phyloP scores from a whole-genome alignment of 2,888 invertebrate species.

The Pollenia amentaria region DNA sequence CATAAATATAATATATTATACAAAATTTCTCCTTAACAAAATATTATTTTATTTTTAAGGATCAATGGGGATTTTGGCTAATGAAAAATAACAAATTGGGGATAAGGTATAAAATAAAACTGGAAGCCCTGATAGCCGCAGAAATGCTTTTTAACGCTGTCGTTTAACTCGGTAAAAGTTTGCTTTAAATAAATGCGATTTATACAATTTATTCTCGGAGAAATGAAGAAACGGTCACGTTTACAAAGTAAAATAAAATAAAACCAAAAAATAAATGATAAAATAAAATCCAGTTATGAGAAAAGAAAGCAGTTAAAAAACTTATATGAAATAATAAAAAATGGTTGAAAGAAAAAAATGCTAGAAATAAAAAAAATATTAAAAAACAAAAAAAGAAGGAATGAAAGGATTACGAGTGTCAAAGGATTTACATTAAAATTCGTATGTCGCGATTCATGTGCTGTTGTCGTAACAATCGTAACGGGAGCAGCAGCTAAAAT shows the following conservation, averaged over 20 bases:
- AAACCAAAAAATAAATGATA: constrained; percentile 41
- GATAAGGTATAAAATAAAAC: neutral
- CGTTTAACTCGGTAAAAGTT: constrained; percentile 49
- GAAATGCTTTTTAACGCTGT: constrained; percentile 51
- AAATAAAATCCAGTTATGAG: neutral
- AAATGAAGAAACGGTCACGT: constrained; percentile 65
- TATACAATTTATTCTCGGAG: constrained; percentile 30
- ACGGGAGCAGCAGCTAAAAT: neutral
- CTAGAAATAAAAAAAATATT: constrained; percentile 56
- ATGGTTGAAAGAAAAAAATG: constrained; percentile 35
- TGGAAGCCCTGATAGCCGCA: neutral
- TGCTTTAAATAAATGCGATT: constrained; percentile 57
- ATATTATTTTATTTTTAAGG: no score
- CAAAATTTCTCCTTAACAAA: no score
- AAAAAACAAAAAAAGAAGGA: constrained; percentile 42
- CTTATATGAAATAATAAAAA: constrained; percentile 36
- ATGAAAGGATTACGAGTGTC: constrained; percentile 75
- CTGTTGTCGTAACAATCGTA: constrained; percentile 27
- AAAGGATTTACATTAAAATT: constrained; percentile 75
- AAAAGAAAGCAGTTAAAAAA: constrained; percentile 28
- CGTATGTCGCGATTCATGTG: constrained; percentile 60
- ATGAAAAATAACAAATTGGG: no score
- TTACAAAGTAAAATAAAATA: constrained; percentile 62
- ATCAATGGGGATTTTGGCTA: no score
- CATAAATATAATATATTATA: no score